A percentile compares a stretch with the other conserved stretches of the same genome.
Evolutionary conservation across 2,888 invertebrate genomes (phyloP).

Genomic region (Morpho achilles): DNA sequence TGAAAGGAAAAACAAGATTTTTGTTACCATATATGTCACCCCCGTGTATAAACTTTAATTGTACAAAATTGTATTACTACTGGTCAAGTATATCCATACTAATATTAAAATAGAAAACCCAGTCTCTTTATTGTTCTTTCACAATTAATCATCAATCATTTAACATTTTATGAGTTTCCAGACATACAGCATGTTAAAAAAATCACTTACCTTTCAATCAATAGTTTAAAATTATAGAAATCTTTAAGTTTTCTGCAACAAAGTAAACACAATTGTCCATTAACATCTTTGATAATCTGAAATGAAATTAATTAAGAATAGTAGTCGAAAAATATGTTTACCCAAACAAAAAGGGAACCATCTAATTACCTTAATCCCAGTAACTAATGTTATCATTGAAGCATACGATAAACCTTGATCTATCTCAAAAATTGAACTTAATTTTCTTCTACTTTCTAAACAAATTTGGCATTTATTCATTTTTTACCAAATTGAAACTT

Average conservation of each 20-base stretch:
- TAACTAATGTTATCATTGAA: constrained; percentile 43
- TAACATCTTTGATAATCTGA: constrained; percentile 36
- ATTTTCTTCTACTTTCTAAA: constrained; percentile 37
- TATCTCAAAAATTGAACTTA: constrained; percentile 36
- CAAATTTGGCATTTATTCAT: constrained; percentile 54
- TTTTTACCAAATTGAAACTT: background rate
- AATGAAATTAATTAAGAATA: constrained; percentile 14
- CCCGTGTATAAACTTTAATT: too few species aligned
- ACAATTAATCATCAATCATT: too few species aligned
- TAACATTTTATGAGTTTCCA: too few species aligned
- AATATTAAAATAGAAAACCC: background rate
- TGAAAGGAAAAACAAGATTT: too few species aligned
- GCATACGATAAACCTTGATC: constrained; percentile 37
- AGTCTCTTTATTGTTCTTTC: background rate
- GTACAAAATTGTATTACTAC: too few species aligned
- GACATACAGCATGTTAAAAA: background rate
- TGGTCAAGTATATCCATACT: too few species aligned
- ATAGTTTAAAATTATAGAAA: constrained; percentile 46
- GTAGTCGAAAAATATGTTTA: too few species aligned
- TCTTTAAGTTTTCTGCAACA: constrained; percentile 55
- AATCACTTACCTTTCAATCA: constrained; percentile 42
- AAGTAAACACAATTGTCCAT: constrained; percentile 43
- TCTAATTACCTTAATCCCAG: constrained; percentile 43
- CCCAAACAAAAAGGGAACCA: too few species aligned
- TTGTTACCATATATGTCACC: too few species aligned